Evolutionary conservation across 2,888 invertebrate genomes (phyloP).

Genomic region (Mythimna albipuncta): DNA sequence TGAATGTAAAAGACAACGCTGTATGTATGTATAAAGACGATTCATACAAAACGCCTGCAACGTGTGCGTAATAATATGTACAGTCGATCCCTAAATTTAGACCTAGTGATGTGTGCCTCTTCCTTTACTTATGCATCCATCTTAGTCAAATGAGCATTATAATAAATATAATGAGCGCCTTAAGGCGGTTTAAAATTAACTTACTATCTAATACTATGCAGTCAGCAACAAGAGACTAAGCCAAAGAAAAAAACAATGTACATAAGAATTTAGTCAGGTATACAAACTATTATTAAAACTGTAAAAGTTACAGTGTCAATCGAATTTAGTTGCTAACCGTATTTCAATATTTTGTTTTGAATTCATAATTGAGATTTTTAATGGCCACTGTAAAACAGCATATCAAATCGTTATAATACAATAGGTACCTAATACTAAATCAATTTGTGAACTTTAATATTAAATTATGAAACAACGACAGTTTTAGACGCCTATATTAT

Average conservation of each 20-base stretch:
- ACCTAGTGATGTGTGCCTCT: slow-evolving; percentile 17
- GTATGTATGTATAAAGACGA: too few species aligned
- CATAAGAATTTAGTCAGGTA: background rate
- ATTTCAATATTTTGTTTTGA: background rate
- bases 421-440: background rate
- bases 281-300: background rate
- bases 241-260: too few species aligned
- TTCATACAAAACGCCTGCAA: background rate
- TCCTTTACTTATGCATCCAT: slow-evolving; percentile 3
- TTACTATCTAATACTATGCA: background rate
- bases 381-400: background rate
- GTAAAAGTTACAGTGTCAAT: background rate
- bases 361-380: slow-evolving; percentile 9
- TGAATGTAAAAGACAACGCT: too few species aligned
- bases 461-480: background rate
- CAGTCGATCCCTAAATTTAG: background rate
- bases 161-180: background rate
- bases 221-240: slow-evolving; percentile 3
- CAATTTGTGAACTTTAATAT: background rate
- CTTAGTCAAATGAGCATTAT: slow-evolving; percentile 2
- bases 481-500: background rate
- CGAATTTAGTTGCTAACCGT: slow-evolving; percentile 1
- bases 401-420: slow-evolving; percentile 1
- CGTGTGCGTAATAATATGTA: background rate
- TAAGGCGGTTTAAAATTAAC: background rate